Evolutionary conservation across 2,113 vertebrate genomes (phyloP).

Genomic region (Dinomys branickii): DNA sequence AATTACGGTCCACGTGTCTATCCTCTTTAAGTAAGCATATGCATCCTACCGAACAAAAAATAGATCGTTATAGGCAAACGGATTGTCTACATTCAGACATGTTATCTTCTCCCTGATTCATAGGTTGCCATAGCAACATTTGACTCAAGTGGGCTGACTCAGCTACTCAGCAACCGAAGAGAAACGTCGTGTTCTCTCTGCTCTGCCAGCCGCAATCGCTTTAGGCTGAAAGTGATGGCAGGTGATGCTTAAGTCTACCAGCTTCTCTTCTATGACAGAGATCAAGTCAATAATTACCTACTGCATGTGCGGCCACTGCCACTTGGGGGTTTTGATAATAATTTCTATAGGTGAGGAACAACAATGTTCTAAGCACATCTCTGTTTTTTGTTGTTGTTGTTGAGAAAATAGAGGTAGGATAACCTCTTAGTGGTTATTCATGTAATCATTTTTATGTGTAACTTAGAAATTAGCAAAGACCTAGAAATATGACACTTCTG

Average conservation of each 20-base stretch:
- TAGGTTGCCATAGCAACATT: constrained; percentile 81
- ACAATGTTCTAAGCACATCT: background rate
- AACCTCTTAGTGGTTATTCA: background rate
- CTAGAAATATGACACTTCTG: background rate
- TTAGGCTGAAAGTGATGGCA: constrained; percentile 29
- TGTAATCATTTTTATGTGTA: background rate
- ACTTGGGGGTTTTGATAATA: background rate
- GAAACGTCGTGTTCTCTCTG: constrained; percentile 71
- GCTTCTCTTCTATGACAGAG: constrained; percentile 58
- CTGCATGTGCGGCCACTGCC: background rate
- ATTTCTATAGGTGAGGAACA: background rate
- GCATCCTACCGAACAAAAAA: constrained; percentile 63
- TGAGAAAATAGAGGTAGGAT: background rate
- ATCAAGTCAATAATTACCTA: constrained; percentile 12
- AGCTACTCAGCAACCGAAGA: constrained; percentile 77
- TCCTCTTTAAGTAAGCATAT: constrained; percentile 42
- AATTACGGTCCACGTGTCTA: constrained; percentile 75
- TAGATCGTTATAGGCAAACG: constrained; percentile 76
- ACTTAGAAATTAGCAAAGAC: background rate
- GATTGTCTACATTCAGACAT: constrained; percentile 74
- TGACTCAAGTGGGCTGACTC: constrained; percentile 80
- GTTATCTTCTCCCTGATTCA: constrained; percentile 78
- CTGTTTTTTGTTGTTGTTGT: background rate
- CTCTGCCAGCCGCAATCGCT: constrained; percentile 54
- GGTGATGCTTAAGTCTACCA: constrained; percentile 13